Conservation (phyloP, 1,140 invertebrate genomes). For the Cheumatopsyche charites region DNA sequence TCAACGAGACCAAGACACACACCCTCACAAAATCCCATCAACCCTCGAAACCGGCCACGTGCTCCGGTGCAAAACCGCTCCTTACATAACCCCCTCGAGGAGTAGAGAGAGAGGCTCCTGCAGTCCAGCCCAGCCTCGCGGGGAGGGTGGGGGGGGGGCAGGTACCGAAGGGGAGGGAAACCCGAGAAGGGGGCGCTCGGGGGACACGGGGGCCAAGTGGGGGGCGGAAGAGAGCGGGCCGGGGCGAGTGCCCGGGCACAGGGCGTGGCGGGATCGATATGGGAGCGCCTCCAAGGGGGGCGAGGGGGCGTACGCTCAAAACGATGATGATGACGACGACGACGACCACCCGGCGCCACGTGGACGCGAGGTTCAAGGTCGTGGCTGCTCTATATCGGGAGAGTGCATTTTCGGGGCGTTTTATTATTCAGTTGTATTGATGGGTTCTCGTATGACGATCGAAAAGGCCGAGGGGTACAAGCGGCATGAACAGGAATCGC, state of each 20-base stretch:
- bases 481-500: too few species aligned
- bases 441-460: too few species aligned
- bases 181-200: constrained; percentile 7
- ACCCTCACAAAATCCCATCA: background rate
- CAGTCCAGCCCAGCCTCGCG: too few species aligned
- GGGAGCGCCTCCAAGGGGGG: constrained; percentile 20
- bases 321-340: background rate
- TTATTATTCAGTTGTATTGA: too few species aligned
- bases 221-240: background rate
- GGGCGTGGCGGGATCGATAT: constrained; percentile 47
- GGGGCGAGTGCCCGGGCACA: constrained; percentile 35
- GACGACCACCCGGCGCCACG: background rate
- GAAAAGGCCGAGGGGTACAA: too few species aligned
- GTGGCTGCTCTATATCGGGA: too few species aligned
- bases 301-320: background rate
- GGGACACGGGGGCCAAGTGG: background rate
- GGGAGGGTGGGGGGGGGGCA: background rate
- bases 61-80: background rate
- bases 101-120: too few species aligned
- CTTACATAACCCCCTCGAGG: too few species aligned
- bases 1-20: too few species aligned
- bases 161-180: background rate
- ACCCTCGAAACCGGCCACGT: background rate
- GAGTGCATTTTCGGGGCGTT: too few species aligned
- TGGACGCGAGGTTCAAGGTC: too few species aligned